A percentile compares a stretch with the other conserved stretches of the same genome.
phyloP scores from a whole-genome alignment of 1,140 invertebrate species.

The Nasonia vitripennis region DNA sequence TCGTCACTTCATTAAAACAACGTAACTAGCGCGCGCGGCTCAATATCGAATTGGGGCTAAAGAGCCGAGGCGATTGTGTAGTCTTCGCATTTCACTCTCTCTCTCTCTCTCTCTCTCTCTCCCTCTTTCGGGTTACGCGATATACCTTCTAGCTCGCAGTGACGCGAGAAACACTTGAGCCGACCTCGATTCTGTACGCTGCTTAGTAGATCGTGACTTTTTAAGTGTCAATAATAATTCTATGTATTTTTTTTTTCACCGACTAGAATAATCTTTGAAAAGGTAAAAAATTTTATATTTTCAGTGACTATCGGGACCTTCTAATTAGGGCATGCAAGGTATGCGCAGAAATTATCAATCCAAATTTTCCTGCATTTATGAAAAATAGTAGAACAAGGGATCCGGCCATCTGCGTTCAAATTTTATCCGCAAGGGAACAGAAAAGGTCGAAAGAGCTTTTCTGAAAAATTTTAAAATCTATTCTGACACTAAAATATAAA shows the following conservation, averaged over 20 bases:
- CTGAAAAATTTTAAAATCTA: background rate
- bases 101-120: background rate
- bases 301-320: background rate
- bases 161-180: background rate
- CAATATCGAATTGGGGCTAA: background rate
- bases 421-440: background rate
- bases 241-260: too few species aligned
- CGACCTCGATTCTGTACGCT: background rate
- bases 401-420: background rate
- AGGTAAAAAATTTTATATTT: too few species aligned
- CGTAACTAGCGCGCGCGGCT: background rate
- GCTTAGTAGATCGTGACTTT: too few species aligned
- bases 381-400: background rate
- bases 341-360: conserved; percentile 21
- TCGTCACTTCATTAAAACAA: background rate
- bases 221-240: too few species aligned
- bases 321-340: background rate
- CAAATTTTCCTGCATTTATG: conserved; percentile 10
- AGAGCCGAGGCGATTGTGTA: background rate
- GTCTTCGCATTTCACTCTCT: background rate
- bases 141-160: too few species aligned
- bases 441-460: background rate
- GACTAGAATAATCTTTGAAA: too few species aligned
- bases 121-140: background rate
- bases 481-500: background rate